phyloP scores from a whole-genome alignment of 2,888 invertebrate genomes.

The Heliconius erato region DNA sequence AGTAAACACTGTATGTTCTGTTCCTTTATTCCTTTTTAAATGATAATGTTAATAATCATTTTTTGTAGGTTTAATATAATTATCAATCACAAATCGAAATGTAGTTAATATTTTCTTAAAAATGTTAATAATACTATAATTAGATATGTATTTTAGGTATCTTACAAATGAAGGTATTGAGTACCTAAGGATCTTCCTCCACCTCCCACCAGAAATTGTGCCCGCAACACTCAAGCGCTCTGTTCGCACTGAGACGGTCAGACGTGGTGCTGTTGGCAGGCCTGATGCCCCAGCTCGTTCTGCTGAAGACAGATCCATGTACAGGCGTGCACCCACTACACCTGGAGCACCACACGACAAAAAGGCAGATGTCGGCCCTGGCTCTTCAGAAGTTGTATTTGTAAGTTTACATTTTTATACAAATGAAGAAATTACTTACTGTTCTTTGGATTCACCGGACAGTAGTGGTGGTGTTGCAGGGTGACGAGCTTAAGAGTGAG shows the following conservation, averaged over 20 bases:
- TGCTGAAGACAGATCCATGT: slow-evolving; percentile 93
- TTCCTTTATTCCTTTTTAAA: neutral
- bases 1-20: too few relatives aligned
- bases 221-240: slow-evolving; percentile 98
- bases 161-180: slow-evolving; percentile 99
- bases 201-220: slow-evolving; percentile 99
- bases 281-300: slow-evolving; percentile 90
- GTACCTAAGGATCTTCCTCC: slow-evolving; percentile 97
- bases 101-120: too few relatives aligned
- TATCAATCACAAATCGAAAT: too few relatives aligned
- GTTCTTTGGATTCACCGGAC: neutral
- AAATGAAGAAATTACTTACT: slow-evolving; percentile 35
- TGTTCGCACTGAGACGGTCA: slow-evolving; percentile 93
- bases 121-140: too few relatives aligned
- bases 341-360: slow-evolving; percentile 91
- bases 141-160: slow-evolving; percentile 85
- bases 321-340: slow-evolving; percentile 90
- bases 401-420: slow-evolving; percentile 74
- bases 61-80: neutral
- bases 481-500: too few relatives aligned
- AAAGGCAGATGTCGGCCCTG: slow-evolving; percentile 98
- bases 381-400: slow-evolving; percentile 96
- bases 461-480: too few relatives aligned
- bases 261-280: slow-evolving; percentile 90
- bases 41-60: neutral